Evolutionary conservation across 2,888 invertebrate species (phyloP), one percentile per base, ranked within the genome.

Genomic region (Hemithea aestivaria): DNA sequence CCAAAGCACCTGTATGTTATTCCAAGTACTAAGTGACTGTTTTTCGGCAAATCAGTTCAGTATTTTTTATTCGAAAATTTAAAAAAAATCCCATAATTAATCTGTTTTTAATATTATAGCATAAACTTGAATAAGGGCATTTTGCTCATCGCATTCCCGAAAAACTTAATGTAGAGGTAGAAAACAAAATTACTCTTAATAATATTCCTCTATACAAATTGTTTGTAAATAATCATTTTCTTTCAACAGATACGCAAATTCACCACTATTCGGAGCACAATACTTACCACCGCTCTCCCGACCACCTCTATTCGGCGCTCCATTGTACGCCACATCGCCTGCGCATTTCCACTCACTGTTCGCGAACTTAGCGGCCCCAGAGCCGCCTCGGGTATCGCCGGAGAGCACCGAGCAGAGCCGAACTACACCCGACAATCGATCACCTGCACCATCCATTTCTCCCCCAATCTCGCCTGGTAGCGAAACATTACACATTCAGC

Each of bases 301-400:
- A 0, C 77, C 77, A 1, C 68, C 67, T 6, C 62, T 85, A 0
- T 85, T 85, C 53, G 83, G 81, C 4, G 76, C 84, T 4, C 84
- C 83, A 5, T 66, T 87, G 7, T 87, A 87, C 66, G 80, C 83
- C 1, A 74, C 82, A 29, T 79, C 85, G 3, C 82, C 79, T 24
- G 82, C 83, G 55, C 95, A 96, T 49, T 96, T 96, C 77, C 96
- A 96, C 75, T 95, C 93, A 6, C 87, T 96, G 12, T 87, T 96
- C 68, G 96, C 95, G 2, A 94, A 94, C 63, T 89, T 95, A 28
- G 91, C 93, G 22, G 91, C 90, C 57, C 67, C 88, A 61, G 65
- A 84, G 34, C 73, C 58, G 0, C 80, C 74, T 1, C 77, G 88
- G 7, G 62, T 83, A 0, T 77, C 80, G 0, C 64, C 82, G 26